A percentile compares a stretch with the other conserved stretches of the same genome.
Evolutionary conservation across 2,888 invertebrate species (phyloP).

Genomic region (Heliconius sara): DNA sequence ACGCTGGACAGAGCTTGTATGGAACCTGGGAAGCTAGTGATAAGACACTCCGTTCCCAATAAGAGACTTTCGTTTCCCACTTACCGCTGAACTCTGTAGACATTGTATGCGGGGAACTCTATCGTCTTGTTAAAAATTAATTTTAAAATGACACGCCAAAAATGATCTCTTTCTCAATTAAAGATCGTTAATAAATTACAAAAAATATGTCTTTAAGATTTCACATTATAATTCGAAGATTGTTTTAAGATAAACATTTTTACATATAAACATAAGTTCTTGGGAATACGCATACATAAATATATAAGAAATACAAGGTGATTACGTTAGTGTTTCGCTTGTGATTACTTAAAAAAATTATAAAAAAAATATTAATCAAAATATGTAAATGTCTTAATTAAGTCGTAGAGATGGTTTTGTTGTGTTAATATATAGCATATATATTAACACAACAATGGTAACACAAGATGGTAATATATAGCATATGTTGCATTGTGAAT

Average conservation of each 20-base stretch:
- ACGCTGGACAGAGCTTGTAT: no score
- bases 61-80: no score
- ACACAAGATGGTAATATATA: not conserved
- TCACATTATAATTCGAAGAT: not conserved
- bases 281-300: not conserved
- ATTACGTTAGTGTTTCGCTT: not conserved
- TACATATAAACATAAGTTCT: slow-evolving; percentile 11
- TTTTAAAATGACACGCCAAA: no score
- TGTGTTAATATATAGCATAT: not conserved
- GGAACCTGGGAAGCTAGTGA: no score
- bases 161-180: no score
- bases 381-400: slow-evolving; percentile 4
- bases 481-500: not conserved
- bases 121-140: no score
- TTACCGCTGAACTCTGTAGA: no score
- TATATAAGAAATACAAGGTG: not conserved
- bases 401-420: not conserved
- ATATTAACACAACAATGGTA: no score
- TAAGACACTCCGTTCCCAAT: no score
- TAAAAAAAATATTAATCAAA: not conserved
- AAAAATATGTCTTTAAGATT: not conserved
- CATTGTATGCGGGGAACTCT: no score
- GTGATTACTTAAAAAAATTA: slow-evolving; percentile 14
- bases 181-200: not conserved
- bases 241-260: not conserved